phyloP scores from a whole-genome alignment of 2,113 vertebrate species.

The Pleuronectes platessa region DNA sequence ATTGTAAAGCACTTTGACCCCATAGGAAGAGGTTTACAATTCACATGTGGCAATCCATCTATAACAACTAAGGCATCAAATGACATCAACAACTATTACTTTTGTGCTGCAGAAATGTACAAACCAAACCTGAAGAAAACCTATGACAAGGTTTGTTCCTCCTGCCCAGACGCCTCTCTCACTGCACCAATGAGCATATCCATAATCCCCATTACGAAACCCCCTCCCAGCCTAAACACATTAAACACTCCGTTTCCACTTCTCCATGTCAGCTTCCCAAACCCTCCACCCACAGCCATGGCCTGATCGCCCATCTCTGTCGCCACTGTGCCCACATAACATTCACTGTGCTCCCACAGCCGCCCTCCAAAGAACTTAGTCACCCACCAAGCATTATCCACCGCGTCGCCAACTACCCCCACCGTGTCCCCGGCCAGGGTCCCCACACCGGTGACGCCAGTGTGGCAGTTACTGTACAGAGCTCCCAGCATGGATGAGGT shows the following conservation, averaged over 20 bases:
- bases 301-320: conserved; percentile 79
- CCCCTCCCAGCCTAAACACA: conserved; percentile 37
- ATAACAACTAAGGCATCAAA: conserved; percentile 39
- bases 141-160: conserved; percentile 19
- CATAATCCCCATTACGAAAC: conserved; percentile 52
- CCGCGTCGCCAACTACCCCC: conserved; percentile 57
- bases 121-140: conserved; percentile 20
- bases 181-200: conserved; percentile 43
- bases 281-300: conserved; percentile 68
- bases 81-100: conserved; percentile 28
- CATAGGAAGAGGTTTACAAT: background rate
- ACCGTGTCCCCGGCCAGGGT: conserved; percentile 71
- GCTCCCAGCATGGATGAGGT: conserved; percentile 66
- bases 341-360: conserved; percentile 63
- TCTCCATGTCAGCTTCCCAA: conserved; percentile 70
- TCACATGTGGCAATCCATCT: conserved; percentile 19
- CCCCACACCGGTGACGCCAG: conserved; percentile 73
- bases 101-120: conserved; percentile 29
- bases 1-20: no score
- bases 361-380: conserved; percentile 64
- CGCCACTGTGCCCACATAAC: conserved; percentile 65
- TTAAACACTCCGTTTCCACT: conserved; percentile 67
- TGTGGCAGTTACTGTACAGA: conserved; percentile 70
- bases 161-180: conserved; percentile 58
- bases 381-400: conserved; percentile 74